Evolutionary conservation across 1,140 invertebrate species (phyloP).

Genomic region (Tribolium madens): DNA sequence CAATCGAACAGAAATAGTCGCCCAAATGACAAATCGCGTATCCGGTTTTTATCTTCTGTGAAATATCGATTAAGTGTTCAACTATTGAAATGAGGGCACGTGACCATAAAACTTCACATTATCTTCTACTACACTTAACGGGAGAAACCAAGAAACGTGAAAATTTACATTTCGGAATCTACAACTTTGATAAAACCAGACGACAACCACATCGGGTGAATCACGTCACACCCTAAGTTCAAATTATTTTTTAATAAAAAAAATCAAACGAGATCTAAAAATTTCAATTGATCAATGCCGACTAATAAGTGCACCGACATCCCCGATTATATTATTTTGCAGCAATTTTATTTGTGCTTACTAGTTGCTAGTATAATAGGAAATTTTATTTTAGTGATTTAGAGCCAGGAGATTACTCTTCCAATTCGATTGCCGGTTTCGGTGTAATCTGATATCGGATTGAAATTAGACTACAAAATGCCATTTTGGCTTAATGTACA

Average conservation of each 20-base stretch:
- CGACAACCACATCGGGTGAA: neutral
- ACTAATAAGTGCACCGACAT: slow-evolving; percentile 10
- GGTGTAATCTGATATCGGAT: slow-evolving; percentile 35
- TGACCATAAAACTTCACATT: slow-evolving; percentile 24
- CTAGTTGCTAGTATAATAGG: slow-evolving; percentile 20
- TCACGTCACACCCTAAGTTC: too few relatives aligned
- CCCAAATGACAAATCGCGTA: neutral
- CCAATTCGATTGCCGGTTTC: slow-evolving; percentile 34
- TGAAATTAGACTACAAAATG: slow-evolving; percentile 39
- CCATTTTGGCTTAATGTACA: slow-evolving; percentile 28
- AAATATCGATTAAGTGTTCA: slow-evolving; percentile 20
- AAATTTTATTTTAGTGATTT: slow-evolving; percentile 38
- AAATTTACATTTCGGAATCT: neutral
- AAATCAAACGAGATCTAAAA: neutral
- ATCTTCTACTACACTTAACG: neutral
- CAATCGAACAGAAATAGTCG: slow-evolving; percentile 5
- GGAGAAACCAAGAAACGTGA: neutral
- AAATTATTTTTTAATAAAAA: too few relatives aligned
- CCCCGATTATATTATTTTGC: slow-evolving; percentile 16
- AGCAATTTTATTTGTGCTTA: slow-evolving; percentile 6
- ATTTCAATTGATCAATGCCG: neutral
- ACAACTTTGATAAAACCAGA: neutral
- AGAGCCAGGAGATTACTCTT: slow-evolving; percentile 24
- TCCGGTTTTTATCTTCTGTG: slow-evolving; percentile 7
- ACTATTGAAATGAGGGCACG: neutral